Conservation (phyloP, 2,797 vertebrate species). For the Anolis apletophallus region DNA sequence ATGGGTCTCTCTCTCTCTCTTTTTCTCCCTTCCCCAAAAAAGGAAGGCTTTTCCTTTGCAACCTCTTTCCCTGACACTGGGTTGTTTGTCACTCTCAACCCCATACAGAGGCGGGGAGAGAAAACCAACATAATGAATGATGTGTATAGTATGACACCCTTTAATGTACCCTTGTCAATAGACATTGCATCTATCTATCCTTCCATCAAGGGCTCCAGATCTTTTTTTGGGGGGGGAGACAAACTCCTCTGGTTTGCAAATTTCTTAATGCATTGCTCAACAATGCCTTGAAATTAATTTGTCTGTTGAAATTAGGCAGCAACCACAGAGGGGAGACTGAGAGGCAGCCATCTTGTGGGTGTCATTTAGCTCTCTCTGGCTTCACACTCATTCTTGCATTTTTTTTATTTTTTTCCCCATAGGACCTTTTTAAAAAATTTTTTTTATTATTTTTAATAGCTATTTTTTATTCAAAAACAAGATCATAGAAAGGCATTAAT, state of each 20-base stretch:
- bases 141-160: background rate
- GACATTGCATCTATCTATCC: background rate
- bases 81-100: background rate
- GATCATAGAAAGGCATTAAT: too few species aligned
- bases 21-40: background rate
- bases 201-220: background rate
- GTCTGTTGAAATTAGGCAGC: conserved; percentile 44
- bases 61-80: background rate
- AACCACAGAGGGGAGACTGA: conserved; percentile 54
- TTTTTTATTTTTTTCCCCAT: background rate
- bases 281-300: conserved; percentile 65
- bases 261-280: conserved; percentile 63
- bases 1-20: background rate
- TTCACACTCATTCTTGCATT: background rate
- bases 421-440: conserved; percentile 40
- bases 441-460: too few species aligned
- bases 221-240: background rate
- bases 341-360: conserved; percentile 75
- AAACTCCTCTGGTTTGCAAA: conserved; percentile 1
- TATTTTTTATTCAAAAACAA: too few species aligned
- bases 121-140: accelerated
- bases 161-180: background rate
- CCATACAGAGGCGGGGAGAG: background rate
- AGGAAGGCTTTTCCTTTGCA: background rate
- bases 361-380: conserved; percentile 41